Base-by-base conservation (phyloP, 2,113 vertebrate genomes). In the Pagrus major region DNA sequence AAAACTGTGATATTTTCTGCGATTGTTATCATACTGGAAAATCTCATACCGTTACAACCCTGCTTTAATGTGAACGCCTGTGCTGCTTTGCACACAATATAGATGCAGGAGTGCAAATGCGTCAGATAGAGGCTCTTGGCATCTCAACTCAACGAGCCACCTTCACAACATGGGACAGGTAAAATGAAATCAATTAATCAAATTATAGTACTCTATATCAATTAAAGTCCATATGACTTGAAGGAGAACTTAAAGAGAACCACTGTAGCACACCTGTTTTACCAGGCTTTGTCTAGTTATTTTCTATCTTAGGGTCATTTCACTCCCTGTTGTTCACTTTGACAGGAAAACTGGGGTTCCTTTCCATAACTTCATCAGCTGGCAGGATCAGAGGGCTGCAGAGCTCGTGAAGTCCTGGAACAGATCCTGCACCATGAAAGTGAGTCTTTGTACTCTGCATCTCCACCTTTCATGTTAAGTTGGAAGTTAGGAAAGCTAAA, bases 361-460 rank as follows among this genome's bases (percentile, higher is more conserved):
- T 63, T 99, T 98, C 88, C 98, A 99, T 91, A 99, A 99, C 91
- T 98, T 99, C 78, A 97, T 99, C 93, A 98, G 95, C 81, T 99
- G 98, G 98, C 98, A 98, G 95, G 98, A 99, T 70, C 87, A 95
- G 82, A 95, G 98, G 90, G 95, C 97, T 66, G 71, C 89, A 61
- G 96, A 97, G 29, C 94, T 98, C 82, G 96, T 96, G 67, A 95
- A 90, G 78, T 97, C 96, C 59, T 99, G 97, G 98, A 99, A 99
- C 92, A 92, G 82, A 21, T 97, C 97, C 27, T 92, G 96, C 89
- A 89, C 95, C 58, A 92, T 99, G 93, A 97, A 96, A 94, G 98
- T 99, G 92, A 95, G 89, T 58, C n/a, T 56, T 8, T 31, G 18
- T 59, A 35, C 55, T 55, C 18, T 23, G 4, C 4, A 70, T 63